phyloP scores from a whole-genome alignment of 2,797 vertebrate species.

The Dryobates pubescens region DNA sequence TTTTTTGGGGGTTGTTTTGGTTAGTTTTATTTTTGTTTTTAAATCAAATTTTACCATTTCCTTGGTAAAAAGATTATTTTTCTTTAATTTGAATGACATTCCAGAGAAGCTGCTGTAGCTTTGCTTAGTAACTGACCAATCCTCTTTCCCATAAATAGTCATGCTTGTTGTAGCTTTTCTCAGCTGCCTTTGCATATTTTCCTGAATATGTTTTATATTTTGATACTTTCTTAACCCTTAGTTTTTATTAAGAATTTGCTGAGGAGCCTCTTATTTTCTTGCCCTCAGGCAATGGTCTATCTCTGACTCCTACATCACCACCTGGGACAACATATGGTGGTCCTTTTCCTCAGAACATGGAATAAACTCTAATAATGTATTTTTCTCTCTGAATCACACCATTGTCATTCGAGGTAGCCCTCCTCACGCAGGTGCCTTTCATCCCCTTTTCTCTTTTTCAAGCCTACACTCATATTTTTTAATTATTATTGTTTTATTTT shows the following conservation, averaged over 20 bases:
- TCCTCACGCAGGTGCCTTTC: not conserved
- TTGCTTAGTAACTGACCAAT: not conserved
- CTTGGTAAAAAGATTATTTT: not conserved
- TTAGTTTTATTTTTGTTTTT: not conserved
- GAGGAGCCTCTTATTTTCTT: not conserved
- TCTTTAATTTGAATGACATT: not conserved
- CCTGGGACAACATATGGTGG: not conserved
- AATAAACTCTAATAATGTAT: not conserved
- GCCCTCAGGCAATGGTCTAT: not conserved
- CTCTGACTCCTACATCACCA: not conserved
- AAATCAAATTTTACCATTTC: not conserved
- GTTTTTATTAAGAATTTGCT: not conserved
- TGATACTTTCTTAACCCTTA: constrained; percentile 13
- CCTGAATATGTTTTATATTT: not conserved
- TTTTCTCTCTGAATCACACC: not conserved
- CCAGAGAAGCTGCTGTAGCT: not conserved
- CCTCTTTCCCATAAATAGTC: not conserved
- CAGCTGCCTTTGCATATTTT: not conserved
- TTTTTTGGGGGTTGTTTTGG: not conserved
- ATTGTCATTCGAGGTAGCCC: not conserved
- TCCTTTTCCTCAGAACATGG: not conserved
- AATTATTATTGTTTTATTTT: not conserved
- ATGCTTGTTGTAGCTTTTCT: not conserved
- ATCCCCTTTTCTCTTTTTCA: not conserved
- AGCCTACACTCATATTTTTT: not conserved